Evolutionary conservation across 2,113 vertebrate genomes (phyloP), one percentile per base, ranked within the genome.

Genomic region (Bubalus kerabau): DNA sequence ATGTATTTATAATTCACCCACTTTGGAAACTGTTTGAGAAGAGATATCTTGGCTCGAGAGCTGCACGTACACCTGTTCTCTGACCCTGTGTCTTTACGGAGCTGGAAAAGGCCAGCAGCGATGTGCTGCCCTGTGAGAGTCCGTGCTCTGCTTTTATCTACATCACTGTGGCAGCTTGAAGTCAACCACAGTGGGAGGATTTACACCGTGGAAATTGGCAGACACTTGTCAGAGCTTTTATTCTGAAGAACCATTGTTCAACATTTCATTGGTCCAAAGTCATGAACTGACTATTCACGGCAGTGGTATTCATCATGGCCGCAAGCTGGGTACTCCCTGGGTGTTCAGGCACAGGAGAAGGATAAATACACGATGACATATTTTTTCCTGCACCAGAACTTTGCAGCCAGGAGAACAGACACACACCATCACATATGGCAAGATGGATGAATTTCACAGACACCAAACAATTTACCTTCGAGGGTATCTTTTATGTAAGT

Each of bases 281-380:
- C 57, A 30, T 13, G 24, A 36, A 28, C 1, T 30, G 57, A 50
- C 21, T 23, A 26, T 14, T 64, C 48, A 43, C 1, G 1, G 46
- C 46, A 30, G 48, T 15, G 16, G 15, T 19, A 9, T 64, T 50
- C 2, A 0, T 36, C n/a, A 52, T 10, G 4, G 30, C 32, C 24
- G 9, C 54, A 16, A 32, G 21, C 36, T n/a, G 36, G 74, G 15
- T 13, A 5, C 10, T 40, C 4, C 74, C 21, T 23, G 2, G 11
- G 3, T 15, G 16, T 54, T 67, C 67, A 36, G 19, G 16, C 11
- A 2, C 57, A 28, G 19, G 0, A 21, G 48, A 81, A 59, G 46
- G n/a, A 5, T n/a, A 10, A 43, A 24, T 14, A n/a, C 40, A 48
- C 16, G 1, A 40, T 0, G 14, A 10, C 1, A 1, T 14, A 67